A percentile compares a stretch with the other conserved stretches of the same genome.
Conservation (phyloP, 2,113 vertebrate species). For the Gallinago jamesoni region DNA sequence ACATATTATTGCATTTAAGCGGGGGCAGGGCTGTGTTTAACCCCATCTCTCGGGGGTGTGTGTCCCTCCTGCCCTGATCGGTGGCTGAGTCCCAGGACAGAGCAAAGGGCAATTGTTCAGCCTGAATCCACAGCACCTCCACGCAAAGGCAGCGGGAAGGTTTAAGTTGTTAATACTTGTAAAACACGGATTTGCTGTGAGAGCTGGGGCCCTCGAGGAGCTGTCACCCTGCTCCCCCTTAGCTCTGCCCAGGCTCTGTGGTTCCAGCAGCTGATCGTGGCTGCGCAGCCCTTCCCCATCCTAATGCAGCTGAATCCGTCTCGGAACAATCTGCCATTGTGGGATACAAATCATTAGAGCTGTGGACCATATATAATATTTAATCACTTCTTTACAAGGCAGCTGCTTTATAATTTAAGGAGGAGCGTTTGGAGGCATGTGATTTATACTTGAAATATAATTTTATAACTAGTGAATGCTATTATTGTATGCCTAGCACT, state of each 20-base stretch:
- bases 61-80: rapidly evolving
- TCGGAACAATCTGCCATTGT: background rate
- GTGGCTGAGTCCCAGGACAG: rapidly evolving
- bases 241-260: background rate
- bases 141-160: background rate
- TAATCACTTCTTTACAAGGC: background rate
- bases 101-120: background rate
- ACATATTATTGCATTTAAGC: rapidly evolving
- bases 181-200: background rate
- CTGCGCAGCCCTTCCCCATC: rapidly evolving
- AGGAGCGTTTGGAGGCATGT: background rate
- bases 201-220: background rate
- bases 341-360: background rate
- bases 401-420: background rate
- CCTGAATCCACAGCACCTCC: background rate
- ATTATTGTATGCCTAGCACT: background rate
- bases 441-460: background rate
- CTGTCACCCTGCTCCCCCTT: background rate
- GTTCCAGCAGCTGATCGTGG: background rate
- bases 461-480: background rate
- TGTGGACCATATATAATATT: background rate
- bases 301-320: background rate
- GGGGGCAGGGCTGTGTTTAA: background rate
- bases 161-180: background rate
- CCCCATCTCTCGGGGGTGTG: rapidly evolving